These are phyloP conservation scores for Capra hircus DNA, from an alignment of 2,113 vertebrate species.

Conservation along the genomic window DNA sequence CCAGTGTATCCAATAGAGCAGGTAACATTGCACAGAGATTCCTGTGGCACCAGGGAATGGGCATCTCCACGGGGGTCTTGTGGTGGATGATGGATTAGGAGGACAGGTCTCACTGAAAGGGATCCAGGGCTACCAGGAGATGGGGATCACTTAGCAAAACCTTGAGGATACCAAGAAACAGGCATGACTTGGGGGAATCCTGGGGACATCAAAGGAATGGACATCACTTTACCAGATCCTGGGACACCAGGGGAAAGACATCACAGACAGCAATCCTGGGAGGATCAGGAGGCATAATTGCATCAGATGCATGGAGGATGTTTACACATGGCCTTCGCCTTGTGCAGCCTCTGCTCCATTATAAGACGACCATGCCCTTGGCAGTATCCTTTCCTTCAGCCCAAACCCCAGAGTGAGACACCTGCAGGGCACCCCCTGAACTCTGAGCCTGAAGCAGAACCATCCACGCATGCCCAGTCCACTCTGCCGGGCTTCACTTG, in stretches of 20 bases:
- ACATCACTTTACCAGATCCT: not conserved
- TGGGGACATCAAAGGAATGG: not conserved
- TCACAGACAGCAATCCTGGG: not conserved
- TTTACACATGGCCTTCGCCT: too few relatives aligned
- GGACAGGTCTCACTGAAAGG: not conserved
- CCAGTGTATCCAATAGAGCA: not conserved
- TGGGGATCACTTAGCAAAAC: not conserved
- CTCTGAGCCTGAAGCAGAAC: not conserved
- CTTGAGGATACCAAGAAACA: not conserved
- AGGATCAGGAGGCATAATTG: not conserved
- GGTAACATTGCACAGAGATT: not conserved
- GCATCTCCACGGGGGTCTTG: not conserved
- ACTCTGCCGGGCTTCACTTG: not conserved
- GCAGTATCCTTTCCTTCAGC: not conserved
- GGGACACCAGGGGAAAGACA: not conserved
- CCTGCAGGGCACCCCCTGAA: too few relatives aligned
- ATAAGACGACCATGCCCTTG: not conserved
- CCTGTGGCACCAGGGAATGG: not conserved
- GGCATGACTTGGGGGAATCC: not conserved
- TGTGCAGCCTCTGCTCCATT: not conserved
- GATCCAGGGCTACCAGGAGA: not conserved
- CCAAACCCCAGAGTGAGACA: not conserved
- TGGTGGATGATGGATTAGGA: not conserved
- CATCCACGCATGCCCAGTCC: accelerated
- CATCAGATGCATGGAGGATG: not conserved